Evolutionary conservation across 2,797 vertebrate genomes (phyloP).

Genomic region (Malurus splendens): DNA sequence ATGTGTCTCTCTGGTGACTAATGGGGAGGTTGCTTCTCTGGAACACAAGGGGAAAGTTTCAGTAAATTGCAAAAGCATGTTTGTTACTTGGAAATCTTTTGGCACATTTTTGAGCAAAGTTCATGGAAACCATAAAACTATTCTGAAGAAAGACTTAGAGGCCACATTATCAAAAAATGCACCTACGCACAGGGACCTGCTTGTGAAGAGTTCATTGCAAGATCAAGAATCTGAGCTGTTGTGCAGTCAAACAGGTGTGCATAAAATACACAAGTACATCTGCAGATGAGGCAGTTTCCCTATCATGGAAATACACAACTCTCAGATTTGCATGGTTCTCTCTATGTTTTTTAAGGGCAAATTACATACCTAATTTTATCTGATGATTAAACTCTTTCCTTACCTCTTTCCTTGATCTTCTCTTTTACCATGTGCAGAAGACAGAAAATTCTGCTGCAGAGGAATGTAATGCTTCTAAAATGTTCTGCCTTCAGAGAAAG

Average conservation of each 20-base stretch:
- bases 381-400: background rate
- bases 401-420: background rate
- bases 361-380: background rate
- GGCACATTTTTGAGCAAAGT: constrained; percentile 70
- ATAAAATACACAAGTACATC: background rate
- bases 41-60: constrained; percentile 72
- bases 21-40: constrained; percentile 75
- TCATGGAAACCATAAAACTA: constrained; percentile 55
- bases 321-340: background rate
- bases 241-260: constrained; percentile 32
- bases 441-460: background rate
- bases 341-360: background rate
- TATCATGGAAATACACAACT: background rate
- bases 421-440: background rate
- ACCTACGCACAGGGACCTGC: constrained; percentile 18
- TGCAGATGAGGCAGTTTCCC: background rate
- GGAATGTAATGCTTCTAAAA: background rate
- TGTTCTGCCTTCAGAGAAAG: background rate
- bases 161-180: constrained; percentile 35
- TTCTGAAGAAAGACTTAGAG: constrained; percentile 33
- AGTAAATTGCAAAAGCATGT: constrained; percentile 79
- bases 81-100: constrained; percentile 72
- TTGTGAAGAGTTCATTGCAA: constrained; percentile 9
- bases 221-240: background rate
- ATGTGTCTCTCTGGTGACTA: constrained; percentile 74